Percentiles rank a stretch among this genome's conserved stretches.
Evolutionary conservation across 2,113 vertebrate genomes (phyloP).

Genomic region (Tragelaphus imberbis): DNA sequence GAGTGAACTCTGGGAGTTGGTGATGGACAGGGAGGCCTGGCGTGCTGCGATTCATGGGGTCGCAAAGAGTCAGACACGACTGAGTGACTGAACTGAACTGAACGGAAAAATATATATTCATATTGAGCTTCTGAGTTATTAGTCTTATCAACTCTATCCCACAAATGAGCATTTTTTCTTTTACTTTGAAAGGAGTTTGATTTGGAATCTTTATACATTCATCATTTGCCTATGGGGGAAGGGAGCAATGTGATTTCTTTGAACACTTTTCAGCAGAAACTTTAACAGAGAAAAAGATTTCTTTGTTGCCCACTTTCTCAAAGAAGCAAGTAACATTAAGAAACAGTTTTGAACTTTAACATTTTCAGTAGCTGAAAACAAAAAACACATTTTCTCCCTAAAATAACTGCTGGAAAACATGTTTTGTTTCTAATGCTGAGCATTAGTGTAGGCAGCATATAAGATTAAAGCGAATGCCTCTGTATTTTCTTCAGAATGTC

Average conservation of each 20-base stretch:
- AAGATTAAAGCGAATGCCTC: not conserved
- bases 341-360: not conserved
- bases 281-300: not conserved
- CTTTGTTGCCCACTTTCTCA: not conserved
- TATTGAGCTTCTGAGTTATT: not conserved
- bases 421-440: not conserved
- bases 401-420: constrained; percentile 7
- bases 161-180: not conserved
- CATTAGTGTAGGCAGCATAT: not conserved
- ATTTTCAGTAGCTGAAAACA: not conserved
- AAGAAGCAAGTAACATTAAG: not conserved
- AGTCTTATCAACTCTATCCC: not conserved
- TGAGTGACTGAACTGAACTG: too few species aligned
- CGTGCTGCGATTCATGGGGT: too few species aligned
- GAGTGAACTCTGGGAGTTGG: too few species aligned
- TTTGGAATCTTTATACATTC: not conserved
- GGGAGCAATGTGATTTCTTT: not conserved
- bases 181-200: not conserved
- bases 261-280: not conserved
- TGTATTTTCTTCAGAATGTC: not conserved
- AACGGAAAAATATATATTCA: not conserved
- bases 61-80: too few species aligned
- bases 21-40: too few species aligned
- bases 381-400: not conserved
- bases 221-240: not conserved